A percentile compares a stretch with the other conserved stretches of the same genome.
phyloP scores from a whole-genome alignment of 2,888 invertebrate genomes.

The Xestia sexstrigata region DNA sequence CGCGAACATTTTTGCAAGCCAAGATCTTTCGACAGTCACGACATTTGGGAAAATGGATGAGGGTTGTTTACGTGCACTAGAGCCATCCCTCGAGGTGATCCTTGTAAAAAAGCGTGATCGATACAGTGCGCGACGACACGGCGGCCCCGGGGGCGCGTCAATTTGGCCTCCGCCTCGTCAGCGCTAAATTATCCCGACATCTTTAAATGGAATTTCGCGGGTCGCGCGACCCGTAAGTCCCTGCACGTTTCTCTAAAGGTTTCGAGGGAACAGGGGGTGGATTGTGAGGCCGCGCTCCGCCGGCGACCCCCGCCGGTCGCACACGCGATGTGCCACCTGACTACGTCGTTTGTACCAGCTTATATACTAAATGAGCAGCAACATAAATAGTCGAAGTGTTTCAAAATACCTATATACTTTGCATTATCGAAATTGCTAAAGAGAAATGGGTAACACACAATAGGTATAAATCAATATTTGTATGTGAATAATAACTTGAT shows the following conservation, averaged over 20 bases:
- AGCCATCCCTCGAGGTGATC: slow-evolving; percentile 78
- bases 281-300: slow-evolving; percentile 75
- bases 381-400: slow-evolving; percentile 52
- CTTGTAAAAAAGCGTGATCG: slow-evolving; percentile 83
- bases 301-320: slow-evolving; percentile 78
- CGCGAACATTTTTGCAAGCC: slow-evolving; percentile 71
- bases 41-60: slow-evolving; percentile 78
- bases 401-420: slow-evolving; percentile 42
- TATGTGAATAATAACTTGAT: not conserved
- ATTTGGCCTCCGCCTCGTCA: slow-evolving; percentile 88
- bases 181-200: slow-evolving; percentile 90
- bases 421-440: slow-evolving; percentile 6
- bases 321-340: slow-evolving; percentile 83
- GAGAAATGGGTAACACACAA: not conserved
- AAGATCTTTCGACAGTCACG: slow-evolving; percentile 76
- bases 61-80: slow-evolving; percentile 83
- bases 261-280: slow-evolving; percentile 75
- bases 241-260: slow-evolving; percentile 78
- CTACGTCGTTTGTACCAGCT: slow-evolving; percentile 71
- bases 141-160: slow-evolving; percentile 86
- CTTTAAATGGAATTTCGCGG: slow-evolving; percentile 90
- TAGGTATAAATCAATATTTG: not conserved
- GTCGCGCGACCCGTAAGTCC: slow-evolving; percentile 82
- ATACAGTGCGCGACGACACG: slow-evolving; percentile 81
- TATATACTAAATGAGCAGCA: slow-evolving; percentile 67